phyloP scores from a whole-genome alignment of 2,888 invertebrate species.

The Stenotaenia linearis region DNA sequence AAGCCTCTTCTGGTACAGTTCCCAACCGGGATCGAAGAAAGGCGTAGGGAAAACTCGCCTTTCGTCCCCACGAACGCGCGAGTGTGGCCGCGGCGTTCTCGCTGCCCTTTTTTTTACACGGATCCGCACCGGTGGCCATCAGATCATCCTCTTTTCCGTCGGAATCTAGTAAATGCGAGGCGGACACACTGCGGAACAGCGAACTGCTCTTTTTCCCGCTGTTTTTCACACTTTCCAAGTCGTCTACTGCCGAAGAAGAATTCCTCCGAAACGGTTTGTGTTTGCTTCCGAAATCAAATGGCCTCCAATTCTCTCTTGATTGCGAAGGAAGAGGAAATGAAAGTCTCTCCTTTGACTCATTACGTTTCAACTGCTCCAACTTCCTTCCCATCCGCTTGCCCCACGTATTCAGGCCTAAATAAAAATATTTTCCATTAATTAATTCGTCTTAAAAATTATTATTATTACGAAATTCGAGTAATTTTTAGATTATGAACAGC shows the following conservation, averaged over 20 bases:
- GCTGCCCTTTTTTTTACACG: neutral
- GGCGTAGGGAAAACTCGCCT: conserved; percentile 66
- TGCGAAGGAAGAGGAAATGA: conserved; percentile 29
- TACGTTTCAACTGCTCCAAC: conserved; percentile 64
- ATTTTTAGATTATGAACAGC: no score
- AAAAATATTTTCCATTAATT: no score
- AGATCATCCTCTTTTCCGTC: neutral
- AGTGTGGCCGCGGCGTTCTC: conserved; percentile 56
- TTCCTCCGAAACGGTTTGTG: neutral
- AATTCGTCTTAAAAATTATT: no score
- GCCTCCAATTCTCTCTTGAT: conserved; percentile 29
- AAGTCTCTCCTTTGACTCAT: conserved; percentile 57
- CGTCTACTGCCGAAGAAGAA: neutral
- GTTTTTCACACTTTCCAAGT: no score
- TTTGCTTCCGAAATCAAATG: conserved; percentile 30
- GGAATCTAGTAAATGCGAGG: neutral
- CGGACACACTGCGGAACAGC: neutral
- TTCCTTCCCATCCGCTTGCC: conserved; percentile 72
- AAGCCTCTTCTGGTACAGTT: conserved; percentile 67
- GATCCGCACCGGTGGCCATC: neutral
- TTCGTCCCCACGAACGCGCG: conserved; percentile 36
- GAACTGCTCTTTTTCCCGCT: neutral
- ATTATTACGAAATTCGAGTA: no score
- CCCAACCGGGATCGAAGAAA: conserved; percentile 69
- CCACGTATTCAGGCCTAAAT: conserved; percentile 63